Conservation (phyloP, 2,113 vertebrate species). For the Hylia prasina region DNA sequence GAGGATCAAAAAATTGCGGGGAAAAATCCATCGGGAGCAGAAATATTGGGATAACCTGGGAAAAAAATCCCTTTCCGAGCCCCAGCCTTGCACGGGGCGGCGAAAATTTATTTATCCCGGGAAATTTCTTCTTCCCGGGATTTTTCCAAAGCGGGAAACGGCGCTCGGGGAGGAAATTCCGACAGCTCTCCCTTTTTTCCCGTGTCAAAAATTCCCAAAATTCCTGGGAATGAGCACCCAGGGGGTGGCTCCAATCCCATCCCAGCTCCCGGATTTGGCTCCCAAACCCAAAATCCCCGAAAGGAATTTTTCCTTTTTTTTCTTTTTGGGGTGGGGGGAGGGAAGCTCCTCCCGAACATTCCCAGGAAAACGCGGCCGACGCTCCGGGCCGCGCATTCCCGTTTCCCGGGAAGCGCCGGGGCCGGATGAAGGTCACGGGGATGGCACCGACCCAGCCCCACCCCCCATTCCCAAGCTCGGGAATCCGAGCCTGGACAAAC, state of each 20-base stretch:
- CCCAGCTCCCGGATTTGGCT: not conserved
- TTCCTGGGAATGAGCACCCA: rapidly evolving
- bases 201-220: not conserved
- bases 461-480: not conserved
- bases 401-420: too few species aligned
- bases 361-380: not conserved
- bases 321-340: too few species aligned
- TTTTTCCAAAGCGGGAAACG: not conserved
- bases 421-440: too few species aligned
- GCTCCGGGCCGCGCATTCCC: too few species aligned
- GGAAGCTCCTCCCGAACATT: not conserved
- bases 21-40: not conserved
- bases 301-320: too few species aligned
- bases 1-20: rapidly evolving
- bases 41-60: not conserved
- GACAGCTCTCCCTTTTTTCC: not conserved
- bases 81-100: rapidly evolving
- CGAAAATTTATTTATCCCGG: not conserved
- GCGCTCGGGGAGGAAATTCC: rapidly evolving
- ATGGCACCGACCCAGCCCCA: too few species aligned
- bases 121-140: not conserved
- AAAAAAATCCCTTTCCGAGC: not conserved
- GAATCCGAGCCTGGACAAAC: not conserved
- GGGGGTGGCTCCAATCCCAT: not conserved
- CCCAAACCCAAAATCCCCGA: not conserved